A percentile compares a stretch with the other conserved stretches of the same genome.
Conservation (phyloP, 92 coral and sea anemone genomes). For the Isaurus tuberculatus region DNA sequence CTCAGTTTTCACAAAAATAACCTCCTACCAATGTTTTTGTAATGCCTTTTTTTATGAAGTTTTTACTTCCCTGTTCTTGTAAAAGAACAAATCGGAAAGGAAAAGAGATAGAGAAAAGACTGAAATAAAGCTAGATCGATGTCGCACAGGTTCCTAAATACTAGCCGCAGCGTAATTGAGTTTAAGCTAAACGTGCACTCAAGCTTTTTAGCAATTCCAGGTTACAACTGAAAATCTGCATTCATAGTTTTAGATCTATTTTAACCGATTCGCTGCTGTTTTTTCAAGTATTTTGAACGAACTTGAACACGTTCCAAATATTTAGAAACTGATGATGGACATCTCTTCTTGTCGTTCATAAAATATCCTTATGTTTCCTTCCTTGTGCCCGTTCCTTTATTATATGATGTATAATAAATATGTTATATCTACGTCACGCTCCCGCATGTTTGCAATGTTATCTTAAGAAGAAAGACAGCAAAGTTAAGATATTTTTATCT, state of each 20-base stretch:
- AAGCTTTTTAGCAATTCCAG: neutral
- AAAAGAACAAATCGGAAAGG: neutral
- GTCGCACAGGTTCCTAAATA: neutral
- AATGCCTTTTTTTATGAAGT: neutral
- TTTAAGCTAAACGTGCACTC: neutral
- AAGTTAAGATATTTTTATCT: no score
- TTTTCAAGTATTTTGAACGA: neutral
- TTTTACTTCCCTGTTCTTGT: no score
- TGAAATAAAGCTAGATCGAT: no score
- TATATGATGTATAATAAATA: no score
- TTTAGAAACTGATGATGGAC: neutral
- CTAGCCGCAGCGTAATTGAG: neutral
- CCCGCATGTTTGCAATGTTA: no score
- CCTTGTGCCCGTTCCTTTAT: neutral
- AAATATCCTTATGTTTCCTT: neutral
- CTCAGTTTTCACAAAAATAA: neutral
- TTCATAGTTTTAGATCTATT: neutral
- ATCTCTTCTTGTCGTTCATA: neutral
- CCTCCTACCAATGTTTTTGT: neutral
- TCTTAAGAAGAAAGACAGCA: no score
- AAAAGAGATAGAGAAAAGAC: neutral
- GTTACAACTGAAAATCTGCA: neutral
- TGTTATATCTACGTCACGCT: no score
- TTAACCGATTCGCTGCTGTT: neutral
- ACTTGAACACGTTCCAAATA: neutral